Evolutionary conservation across 2,888 invertebrate genomes (phyloP), one percentile per base, ranked within the genome.

Genomic region (Zhuqinia jingwanae): DNA sequence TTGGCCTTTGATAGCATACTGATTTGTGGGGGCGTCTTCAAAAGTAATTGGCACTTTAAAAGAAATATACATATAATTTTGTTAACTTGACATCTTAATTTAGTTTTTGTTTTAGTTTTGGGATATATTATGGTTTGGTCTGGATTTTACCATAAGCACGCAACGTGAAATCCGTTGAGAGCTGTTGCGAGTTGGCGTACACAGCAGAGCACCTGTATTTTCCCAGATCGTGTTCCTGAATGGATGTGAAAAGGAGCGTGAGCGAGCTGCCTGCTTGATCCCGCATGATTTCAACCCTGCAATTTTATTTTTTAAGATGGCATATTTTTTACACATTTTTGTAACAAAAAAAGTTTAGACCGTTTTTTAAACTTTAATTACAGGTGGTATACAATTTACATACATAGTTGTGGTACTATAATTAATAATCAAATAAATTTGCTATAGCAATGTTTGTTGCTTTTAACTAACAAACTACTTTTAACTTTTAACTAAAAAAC

Each of bases 11-110:
- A 95, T 95, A 0, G 97, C 96, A 91, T 94, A 96, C 92, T 98
- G 97, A 91, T 95, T 95, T 91, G 94, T 94, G 50, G 97, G 97
- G 0, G 97, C 97, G 92, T 97, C 96, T 15, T 95, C 95, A 95
- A 96, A 97, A 88, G 96, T 96, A 87, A 98, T 97, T 56, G 96
- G 96, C 92, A 96, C 97, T 97, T 93, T 1, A 36, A 20, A 42
- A 50, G 15, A 83, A 50, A 76, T 17, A 13, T n/a, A n/a, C n/a
- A n/a, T n/a, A n/a, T n/a, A n/a, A n/a, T n/a, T n/a, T n/a, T n/a
- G n/a, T n/a, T n/a, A n/a, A n/a, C n/a, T n/a, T n/a, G n/a, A n/a
- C n/a, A n/a, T n/a, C n/a, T n/a, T n/a, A 36, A 56, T 68, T 20
- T 3, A 77, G n/a, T 13, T 17, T 73, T 50, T 73, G 50, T 73